Base-by-base conservation (phyloP, 2,888 invertebrate genomes). In the Pseudococcus jackbeardsleyi region DNA sequence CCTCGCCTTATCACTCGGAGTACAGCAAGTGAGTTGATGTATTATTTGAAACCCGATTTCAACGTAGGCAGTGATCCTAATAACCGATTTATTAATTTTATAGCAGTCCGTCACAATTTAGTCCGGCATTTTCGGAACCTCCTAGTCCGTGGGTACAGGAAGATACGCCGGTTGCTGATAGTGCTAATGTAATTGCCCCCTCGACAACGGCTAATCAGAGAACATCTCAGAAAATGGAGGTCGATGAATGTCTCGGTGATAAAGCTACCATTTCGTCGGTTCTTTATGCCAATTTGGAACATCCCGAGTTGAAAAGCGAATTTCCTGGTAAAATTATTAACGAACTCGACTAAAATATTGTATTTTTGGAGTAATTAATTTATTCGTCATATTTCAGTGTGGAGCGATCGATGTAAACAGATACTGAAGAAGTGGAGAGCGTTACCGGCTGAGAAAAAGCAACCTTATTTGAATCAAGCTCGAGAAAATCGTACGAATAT, bases 251-350 rank as follows among this genome's bases (percentile, higher is more conserved):
- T 89, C 93, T 99, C 89, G 99, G 99, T 6, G 94, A 94, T 50
- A 95, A 95, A 90, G 98, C 99, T 0, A 99, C 99, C 1, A 99
- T 99, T 92, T 98, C 99, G 0, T 97, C 98, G 0, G 98, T 99
- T 0, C 93, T 99, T 0, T 99, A 99, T 92, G 97, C 98, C 9
- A 99, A 99, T 92, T 94, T 97, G 46, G 96, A 96, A 91, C 97
- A 98, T 92, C 96, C 98, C 0, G 96, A 99, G 91, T 95, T 99
- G 93, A 98, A 97, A 92, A 94, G 94, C 0, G 96, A 98, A 90
- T 97, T 94, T 92, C 98, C 99, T 88, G 95, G 94, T 93, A 92
- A 26, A 68, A 11, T 64, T 1, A 22, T 9, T 11, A 8, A 2
- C 22, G 9, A 64, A 11, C 0, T 8, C 22, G 4, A 11, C 22